Evolutionary conservation across 30 jellyfish, hydroid and myxozoan species (phyloP).

Genomic region (Chrysaora quinquecirrha): DNA sequence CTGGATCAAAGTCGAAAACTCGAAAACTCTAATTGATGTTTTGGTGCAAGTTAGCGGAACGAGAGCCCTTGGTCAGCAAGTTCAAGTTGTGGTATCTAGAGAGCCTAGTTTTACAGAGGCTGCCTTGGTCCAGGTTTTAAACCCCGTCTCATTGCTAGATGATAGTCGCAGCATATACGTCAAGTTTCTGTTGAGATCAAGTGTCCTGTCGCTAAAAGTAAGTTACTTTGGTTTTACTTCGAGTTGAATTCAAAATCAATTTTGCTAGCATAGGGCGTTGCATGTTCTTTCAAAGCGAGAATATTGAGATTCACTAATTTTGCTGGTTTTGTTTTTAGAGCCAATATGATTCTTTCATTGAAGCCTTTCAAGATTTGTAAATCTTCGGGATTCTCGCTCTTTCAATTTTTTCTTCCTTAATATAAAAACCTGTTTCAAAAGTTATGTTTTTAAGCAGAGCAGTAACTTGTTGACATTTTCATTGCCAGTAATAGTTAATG

Average conservation of each 20-base stretch:
- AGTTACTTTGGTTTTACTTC: too few relatives aligned
- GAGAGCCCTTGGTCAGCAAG: conserved; percentile 92
- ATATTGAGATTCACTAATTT: background rate
- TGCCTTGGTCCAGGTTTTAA: conserved; percentile 83
- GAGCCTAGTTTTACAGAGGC: conserved; percentile 94
- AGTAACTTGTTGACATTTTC: too few relatives aligned
- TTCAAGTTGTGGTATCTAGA: conserved; percentile 89
- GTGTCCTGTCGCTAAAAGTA: conserved; percentile 59
- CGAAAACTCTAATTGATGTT: conserved; percentile 80
- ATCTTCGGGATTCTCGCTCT: background rate
- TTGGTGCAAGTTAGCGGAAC: conserved; percentile 93
- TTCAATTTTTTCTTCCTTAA: too few relatives aligned
- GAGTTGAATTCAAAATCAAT: too few relatives aligned
- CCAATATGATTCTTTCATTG: background rate
- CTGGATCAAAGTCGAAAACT: conserved; percentile 85
- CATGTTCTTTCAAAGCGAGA: background rate
- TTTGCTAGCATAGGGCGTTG: background rate
- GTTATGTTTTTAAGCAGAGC: too few relatives aligned
- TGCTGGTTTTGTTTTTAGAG: background rate
- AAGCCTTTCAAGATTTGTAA: background rate
- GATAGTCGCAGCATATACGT: conserved; percentile 75
- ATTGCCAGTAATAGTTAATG: too few relatives aligned
- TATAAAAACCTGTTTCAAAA: too few relatives aligned
- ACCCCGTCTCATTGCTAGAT: conserved; percentile 72
- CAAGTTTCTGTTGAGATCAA: conserved; percentile 79